Evolutionary conservation across 1,140 invertebrate genomes (phyloP), one percentile per base, ranked within the genome.

Genomic region (Trichonephila inaurata): DNA sequence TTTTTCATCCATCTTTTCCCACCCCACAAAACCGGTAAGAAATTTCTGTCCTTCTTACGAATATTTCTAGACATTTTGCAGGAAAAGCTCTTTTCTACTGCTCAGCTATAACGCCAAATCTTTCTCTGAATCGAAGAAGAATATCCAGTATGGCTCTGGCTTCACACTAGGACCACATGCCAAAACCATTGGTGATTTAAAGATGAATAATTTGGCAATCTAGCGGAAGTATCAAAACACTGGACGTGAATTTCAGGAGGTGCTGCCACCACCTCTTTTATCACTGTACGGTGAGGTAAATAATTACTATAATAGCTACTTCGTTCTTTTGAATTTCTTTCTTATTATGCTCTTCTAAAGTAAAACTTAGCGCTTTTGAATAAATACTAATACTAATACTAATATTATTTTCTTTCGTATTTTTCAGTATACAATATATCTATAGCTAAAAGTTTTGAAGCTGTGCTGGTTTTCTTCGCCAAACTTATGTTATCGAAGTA

Each of bases 151-250:
- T n/a, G n/a, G n/a, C n/a, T n/a, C n/a, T n/a, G n/a, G n/a, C n/a
- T n/a, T n/a, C n/a, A n/a, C n/a, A n/a, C n/a, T n/a, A n/a, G 28
- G 28, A 28, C 28, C 28, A 28, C 28, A 28, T 28, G 28, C 28
- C 28, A 28, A 28, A 1, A 77, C 89, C n/a, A n/a, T n/a, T n/a
- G n/a, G n/a, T 86, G 83, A 24, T 86, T 86, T 51, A 86, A 40
- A 21, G 83, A 18, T 16, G 51, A 16, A 86, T 14, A 51, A 51
- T 44, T 51, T 24, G 12, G 0, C 1, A 1, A 14, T 60, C 19
- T 33, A 21, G 83, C 83, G 0, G 19, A 21, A 10, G 83, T n/a
- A n/a, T n/a, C n/a, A n/a, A n/a, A n/a, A n/a, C 83, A 60, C 44
- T 40, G 5, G 44, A 86, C 62, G n/a, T n/a, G 14, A 18, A 40